Base-by-base conservation (phyloP, 2,113 vertebrate species). In the Microcebus murinus region DNA sequence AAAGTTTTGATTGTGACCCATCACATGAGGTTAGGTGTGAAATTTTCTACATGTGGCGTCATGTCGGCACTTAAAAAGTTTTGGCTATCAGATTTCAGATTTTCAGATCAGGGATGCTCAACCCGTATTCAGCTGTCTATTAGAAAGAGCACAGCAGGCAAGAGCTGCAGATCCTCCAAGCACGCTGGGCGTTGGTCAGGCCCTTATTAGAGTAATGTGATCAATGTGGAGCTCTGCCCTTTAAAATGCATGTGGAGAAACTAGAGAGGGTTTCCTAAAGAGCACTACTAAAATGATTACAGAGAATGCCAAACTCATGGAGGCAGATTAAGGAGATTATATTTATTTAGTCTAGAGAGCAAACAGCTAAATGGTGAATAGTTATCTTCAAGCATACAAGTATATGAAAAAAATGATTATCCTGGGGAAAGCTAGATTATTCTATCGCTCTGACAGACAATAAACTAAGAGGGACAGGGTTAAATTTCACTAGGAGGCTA, bases 321-420 rank as follows among this genome's bases (percentile, higher is more conserved):
- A 36, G 55, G 34, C 80, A 83, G 93, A 94, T 88, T 94, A 96
- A 87, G 82, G 55, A 61, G 55, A 57, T 87, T 91, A 36, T 83
- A 92, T 95, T 96, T 97, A 95, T 97, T 95, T 97, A 96, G 89
- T 96, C 93, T 98, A 87, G 50, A 87, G 42, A 91, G 61, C 55
- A 82, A 96, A 95, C 87, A 95, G 63, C 73, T 94, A 94, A 88
- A 93, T 86, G 45, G 57, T 70, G 68, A 91, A 25, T 89, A 74
- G 65, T 95, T 96, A 80, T 63, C 84, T 93, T 96, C 36, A 95
- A 96, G 80, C 82, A 91, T 90, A 68, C 42, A 83, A 80, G 68
- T 86, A 39, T 65, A 65, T 65, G 36, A 88, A 94, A 93, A 95
- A 93, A 95, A 79, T 39, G 50, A 83, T 92, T 95, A 91, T 92